Percentiles rank a stretch among this genome's conserved stretches.
phyloP scores from a whole-genome alignment of 64 coral and sea anemone genomes.

The Actinia tenebrosa region DNA sequence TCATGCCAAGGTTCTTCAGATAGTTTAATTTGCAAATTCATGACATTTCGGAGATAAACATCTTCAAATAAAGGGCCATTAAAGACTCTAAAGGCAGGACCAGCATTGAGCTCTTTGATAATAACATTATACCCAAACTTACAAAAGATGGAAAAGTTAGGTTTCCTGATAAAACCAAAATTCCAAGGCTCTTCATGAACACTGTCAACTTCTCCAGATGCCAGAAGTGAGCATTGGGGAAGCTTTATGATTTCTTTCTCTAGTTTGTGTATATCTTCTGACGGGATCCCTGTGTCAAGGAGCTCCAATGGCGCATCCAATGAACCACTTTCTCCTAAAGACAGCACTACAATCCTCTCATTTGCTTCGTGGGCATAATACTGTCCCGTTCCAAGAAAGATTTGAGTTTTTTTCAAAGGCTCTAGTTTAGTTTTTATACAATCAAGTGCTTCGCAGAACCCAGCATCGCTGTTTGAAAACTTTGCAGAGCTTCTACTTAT shows the following conservation, averaged over 20 bases:
- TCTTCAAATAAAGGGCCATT: slow-evolving; percentile 26
- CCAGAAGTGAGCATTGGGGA: slow-evolving; percentile 1
- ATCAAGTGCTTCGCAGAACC: not conserved
- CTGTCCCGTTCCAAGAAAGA: slow-evolving; percentile 80
- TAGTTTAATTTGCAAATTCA: slow-evolving; percentile 44
- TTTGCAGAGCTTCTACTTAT: not conserved
- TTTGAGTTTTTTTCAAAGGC: not conserved
- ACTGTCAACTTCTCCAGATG: slow-evolving; percentile 52
- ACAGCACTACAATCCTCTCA: slow-evolving; percentile 51
- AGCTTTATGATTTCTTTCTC: slow-evolving; percentile 16
- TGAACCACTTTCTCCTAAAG: slow-evolving; percentile 25
- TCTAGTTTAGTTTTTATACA: slow-evolving; percentile 13
- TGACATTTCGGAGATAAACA: slow-evolving; percentile 34
- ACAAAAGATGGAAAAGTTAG: slow-evolving; percentile 59
- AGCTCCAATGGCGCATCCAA: slow-evolving; percentile 3
- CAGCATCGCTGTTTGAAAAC: not conserved
- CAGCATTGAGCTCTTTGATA: not conserved
- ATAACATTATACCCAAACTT: slow-evolving; percentile 26
- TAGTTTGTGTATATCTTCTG: slow-evolving; percentile 35
- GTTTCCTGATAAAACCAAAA: slow-evolving; percentile 51
- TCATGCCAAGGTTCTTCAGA: slow-evolving; percentile 59
- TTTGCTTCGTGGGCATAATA: slow-evolving; percentile 67
- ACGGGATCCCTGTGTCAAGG: slow-evolving; percentile 31
- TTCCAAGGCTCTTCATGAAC: slow-evolving; percentile 54
- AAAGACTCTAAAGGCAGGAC: slow-evolving; percentile 28